Evolutionary conservation across 2,888 invertebrate species (phyloP).

Genomic region (Mimachlamys varia): DNA sequence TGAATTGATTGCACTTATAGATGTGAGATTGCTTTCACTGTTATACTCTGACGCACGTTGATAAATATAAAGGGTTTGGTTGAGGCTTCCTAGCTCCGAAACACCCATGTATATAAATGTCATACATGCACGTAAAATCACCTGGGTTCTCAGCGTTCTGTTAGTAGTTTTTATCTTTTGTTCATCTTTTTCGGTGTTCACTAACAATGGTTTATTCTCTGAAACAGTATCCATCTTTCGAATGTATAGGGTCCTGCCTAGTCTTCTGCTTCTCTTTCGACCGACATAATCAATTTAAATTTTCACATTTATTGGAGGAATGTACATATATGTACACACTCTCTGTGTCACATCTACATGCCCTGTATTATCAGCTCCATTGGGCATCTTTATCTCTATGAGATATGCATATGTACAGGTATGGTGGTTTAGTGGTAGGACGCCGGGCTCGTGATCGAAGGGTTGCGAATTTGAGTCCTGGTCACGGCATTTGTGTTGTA

Average conservation of each 20-base stretch:
- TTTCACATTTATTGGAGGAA: not conserved
- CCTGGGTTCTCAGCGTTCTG: not conserved
- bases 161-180: not conserved
- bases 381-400: not conserved
- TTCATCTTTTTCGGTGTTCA: not conserved
- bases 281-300: not conserved
- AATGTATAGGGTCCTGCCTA: no score
- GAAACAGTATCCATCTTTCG: not conserved
- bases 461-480: no score
- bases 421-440: no score
- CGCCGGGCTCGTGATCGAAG: no score
- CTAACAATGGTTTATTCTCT: not conserved
- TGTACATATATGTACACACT: not conserved
- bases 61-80: not conserved
- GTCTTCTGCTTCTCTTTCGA: not conserved
- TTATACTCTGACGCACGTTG: not conserved
- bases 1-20: not conserved
- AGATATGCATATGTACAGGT: not conserved
- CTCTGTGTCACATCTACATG: not conserved
- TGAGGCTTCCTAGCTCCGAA: not conserved
- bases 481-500: no score
- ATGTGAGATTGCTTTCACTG: not conserved
- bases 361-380: not conserved
- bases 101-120: not conserved
- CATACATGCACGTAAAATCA: not conserved